phyloP scores from a whole-genome alignment of 2,888 invertebrate genomes.

The Sinelater perroti region DNA sequence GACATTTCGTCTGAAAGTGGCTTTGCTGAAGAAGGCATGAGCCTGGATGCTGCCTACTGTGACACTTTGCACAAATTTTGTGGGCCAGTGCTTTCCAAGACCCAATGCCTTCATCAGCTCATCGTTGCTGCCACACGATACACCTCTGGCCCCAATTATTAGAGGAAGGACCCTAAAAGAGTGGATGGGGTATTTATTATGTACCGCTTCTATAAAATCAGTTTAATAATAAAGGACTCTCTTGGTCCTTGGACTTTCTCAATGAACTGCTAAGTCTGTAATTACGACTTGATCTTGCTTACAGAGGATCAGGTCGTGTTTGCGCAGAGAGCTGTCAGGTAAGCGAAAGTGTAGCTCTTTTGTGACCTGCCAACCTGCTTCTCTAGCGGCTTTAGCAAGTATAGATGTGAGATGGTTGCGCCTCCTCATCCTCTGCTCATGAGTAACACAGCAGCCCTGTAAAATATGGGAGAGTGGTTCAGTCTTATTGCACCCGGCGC shows the following conservation, averaged over 20 bases:
- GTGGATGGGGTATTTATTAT: too few species aligned
- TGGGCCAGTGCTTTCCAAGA: not conserved
- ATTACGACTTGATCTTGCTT: too few species aligned
- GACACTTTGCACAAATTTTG: not conserved
- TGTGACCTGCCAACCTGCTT: not conserved
- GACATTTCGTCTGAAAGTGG: too few species aligned
- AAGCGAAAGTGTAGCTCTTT: not conserved
- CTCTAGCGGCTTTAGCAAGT: not conserved
- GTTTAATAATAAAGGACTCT: too few species aligned
- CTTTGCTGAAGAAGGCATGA: too few species aligned
- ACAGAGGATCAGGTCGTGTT: not conserved
- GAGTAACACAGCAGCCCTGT: not conserved
- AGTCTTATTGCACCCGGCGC: not conserved
- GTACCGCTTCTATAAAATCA: too few species aligned
- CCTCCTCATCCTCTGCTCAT: not conserved
- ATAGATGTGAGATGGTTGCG: not conserved
- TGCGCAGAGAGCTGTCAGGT: not conserved
- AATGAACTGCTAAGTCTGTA: too few species aligned
- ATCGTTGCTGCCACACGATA: too few species aligned
- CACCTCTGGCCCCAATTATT: not conserved
- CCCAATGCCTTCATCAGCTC: too few species aligned
- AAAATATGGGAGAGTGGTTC: not conserved
- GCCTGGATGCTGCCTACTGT: not conserved
- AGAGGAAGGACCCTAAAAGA: too few species aligned
- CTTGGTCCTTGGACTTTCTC: too few species aligned